Percentiles rank a stretch among this genome's conserved stretches.
Conservation (phyloP, 2,797 vertebrate species). For the Anguilla pacifica region DNA sequence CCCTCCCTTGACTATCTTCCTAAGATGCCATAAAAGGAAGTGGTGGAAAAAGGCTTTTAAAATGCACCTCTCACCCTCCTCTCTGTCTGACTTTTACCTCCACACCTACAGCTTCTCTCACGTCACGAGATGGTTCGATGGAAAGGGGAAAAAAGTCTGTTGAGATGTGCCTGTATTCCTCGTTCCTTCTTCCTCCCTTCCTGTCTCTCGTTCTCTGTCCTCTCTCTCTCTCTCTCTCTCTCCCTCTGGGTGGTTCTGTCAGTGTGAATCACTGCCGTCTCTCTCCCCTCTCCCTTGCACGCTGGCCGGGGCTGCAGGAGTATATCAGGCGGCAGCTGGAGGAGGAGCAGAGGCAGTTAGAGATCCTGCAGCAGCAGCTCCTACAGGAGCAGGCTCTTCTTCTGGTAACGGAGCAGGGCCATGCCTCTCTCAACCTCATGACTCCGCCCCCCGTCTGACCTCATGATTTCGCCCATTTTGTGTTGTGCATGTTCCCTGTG, state of each 20-base stretch:
- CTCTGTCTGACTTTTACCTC: background rate
- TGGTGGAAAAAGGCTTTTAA: background rate
- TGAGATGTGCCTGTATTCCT: background rate
- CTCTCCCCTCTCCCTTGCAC: conserved; percentile 58
- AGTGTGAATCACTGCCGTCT: conserved; percentile 60
- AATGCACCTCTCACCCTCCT: background rate
- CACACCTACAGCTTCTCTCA: background rate
- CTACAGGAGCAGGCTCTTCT: conserved; percentile 98
- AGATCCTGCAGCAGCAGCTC: conserved; percentile 99
- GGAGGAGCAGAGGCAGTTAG: conserved; percentile 99
- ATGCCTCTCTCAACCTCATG: background rate
- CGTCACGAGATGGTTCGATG: background rate
- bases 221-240: conserved; percentile 34
- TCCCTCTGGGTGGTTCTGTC: conserved; percentile 1
- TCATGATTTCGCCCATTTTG: background rate
- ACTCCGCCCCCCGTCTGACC: background rate
- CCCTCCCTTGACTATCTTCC: background rate
- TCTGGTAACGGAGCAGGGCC: conserved; percentile 83
- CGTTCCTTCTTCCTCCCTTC: background rate
- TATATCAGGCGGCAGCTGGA: conserved; percentile 99
- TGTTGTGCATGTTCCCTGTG: conserved; percentile 3
- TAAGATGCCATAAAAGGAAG: background rate
- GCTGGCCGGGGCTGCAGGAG: conserved; percentile 84
- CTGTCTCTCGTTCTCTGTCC: conserved; percentile 24
- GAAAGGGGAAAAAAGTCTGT: background rate